Evolutionary conservation across 2,113 vertebrate species (phyloP), one percentile per base, ranked within the genome.

Genomic region (Leptosomus discolor): DNA sequence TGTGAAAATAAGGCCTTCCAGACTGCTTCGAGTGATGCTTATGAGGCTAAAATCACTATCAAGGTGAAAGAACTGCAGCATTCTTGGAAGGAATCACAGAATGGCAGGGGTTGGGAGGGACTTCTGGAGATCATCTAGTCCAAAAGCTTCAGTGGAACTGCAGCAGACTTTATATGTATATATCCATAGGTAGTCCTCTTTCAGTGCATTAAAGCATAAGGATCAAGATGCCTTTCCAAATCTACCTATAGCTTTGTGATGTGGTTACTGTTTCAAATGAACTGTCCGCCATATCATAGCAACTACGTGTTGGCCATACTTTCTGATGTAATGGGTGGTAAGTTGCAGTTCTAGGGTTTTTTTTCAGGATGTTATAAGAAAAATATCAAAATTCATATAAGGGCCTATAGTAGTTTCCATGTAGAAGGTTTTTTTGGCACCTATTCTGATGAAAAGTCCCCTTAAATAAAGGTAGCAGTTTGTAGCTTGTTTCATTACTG

Each of bases 1-100:
- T 67, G 77, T 60, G 92, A 64, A 94, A 97, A 82, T 94, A 82
- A 79, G 74, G 57, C 39, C 12, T 84, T 95, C 51, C 51, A n/a
- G 36, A 21, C 69, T 76, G 93, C 48, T 71, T 79, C 54, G 50
- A 53, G 37, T 65, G 53, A 80, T 86, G 18, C 23, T 95, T 94
- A 51, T 21, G 69, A 90, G 37, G 17, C 80, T 91, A 34, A 91
- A 94, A 64, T 92, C 36, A 30, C 91, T 95, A 76, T 60, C 32
- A 22, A 73, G 67, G 84, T 82, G 26, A 26, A 85, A 27, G n/a
- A 87, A 41, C 53, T 22, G 15, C 5, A 5, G 12, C 14, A 7
- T 81, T 60, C 34, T 53, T 54, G 45, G 61, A 75, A 89, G 60
- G 48, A 84, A n/a, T n/a, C n/a, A n/a, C n/a, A n/a, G n/a, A n/a